Base-by-base conservation (phyloP, 2,797 vertebrate species). In the Astyanax mexicanus region DNA sequence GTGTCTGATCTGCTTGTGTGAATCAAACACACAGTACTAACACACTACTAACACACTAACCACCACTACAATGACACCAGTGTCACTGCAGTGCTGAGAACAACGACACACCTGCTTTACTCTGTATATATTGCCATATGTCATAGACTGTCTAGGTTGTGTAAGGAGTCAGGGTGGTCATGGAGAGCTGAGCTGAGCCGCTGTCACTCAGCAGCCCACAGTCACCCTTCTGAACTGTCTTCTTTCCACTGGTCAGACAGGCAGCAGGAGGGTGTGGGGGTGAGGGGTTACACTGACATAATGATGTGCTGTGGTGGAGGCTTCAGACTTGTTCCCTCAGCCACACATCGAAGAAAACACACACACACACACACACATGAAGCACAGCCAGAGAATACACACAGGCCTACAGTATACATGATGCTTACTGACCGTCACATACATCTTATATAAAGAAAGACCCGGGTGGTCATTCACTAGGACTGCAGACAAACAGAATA, bases 311-410 rank as follows among this genome's bases (percentile, higher is more conserved):
- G 40, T 5, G 0, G 38, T 49, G 64, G 62, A 47, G 6, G 17
- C 21, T 54, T n/a, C 12, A 29, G 64, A 13, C 25, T 38, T 51
- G 49, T 27, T 40, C 19, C 38, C 61, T 55, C 19, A 47, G 19
- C 72, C 4, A 3, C 61, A 44, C 74, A 66, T 67, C 62, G 74
- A 38, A 19, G 27, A 66, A 52, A 57, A 13, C 61, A 17, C 37
- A 32, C 47, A 40, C 6, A 57, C 21, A 19, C 42, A 12, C 1
- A 4, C 29, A 32, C 29, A 5, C 29, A 32, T 29, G 32, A 32
- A 32, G 2, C 21, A 29, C 23, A 29, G 15, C 23, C 42, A 52
- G 6, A 37, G 38, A 19, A 58, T 9, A 19, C 15, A 58, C 17
- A 19, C 21, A 54, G 7, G 25, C 51, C 29, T 17, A 23, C 15